Conservation (phyloP, 2,797 vertebrate species). For the Eupleurogrammus muticus region DNA sequence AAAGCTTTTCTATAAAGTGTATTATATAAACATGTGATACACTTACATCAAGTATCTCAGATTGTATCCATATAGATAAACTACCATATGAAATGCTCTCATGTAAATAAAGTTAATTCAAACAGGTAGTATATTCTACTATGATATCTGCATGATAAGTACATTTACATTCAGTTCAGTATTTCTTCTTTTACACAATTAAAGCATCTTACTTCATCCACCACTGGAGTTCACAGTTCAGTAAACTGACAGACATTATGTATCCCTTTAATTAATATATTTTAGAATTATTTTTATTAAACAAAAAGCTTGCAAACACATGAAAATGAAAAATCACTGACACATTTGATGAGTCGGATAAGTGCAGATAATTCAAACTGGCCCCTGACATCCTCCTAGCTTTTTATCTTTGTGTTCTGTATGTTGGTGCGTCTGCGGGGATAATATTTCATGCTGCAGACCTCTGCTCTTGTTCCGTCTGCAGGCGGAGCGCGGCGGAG, state of each 20-base stretch:
- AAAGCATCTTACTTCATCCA: background rate
- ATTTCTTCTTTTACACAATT: no score
- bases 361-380: background rate
- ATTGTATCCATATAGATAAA: no score
- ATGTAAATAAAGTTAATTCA: no score
- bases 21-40: no score
- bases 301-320: no score
- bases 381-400: background rate
- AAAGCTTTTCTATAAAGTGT: no score
- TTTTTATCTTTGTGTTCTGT: background rate
- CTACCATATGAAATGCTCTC: no score
- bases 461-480: slow-evolving; percentile 1
- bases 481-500: slow-evolving; percentile 84
- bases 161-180: no score
- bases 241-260: background rate
- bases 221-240: background rate
- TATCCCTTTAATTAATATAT: background rate
- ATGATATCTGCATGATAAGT: no score
- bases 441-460: background rate
- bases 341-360: background rate
- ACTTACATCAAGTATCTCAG: no score
- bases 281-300: background rate
- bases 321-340: background rate
- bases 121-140: no score
- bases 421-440: background rate